Percentiles rank a stretch among this genome's conserved stretches.
Conservation (phyloP, 2,888 invertebrate genomes). For the Melanargia galathea region DNA sequence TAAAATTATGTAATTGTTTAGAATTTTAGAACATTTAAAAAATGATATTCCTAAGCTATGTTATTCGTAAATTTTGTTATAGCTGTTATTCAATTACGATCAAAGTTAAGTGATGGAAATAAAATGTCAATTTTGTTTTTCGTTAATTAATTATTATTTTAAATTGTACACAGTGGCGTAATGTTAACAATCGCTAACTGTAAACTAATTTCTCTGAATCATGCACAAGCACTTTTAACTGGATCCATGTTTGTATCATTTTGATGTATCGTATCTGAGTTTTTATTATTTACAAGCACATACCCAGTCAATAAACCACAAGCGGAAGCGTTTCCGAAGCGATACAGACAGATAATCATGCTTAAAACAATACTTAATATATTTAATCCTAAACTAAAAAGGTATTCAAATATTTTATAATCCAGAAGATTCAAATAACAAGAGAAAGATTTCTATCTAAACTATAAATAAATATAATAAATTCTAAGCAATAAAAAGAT, state of each 20-base stretch:
- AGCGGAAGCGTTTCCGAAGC: slow-evolving; percentile 15
- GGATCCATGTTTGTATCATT: neutral
- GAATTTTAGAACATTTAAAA: neutral
- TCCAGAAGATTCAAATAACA: neutral
- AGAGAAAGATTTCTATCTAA: neutral
- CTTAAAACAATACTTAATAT: neutral
- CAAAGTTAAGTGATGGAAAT: neutral
- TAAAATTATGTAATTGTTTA: neutral
- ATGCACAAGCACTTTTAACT: slow-evolving; percentile 9
- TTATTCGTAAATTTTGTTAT: neutral
- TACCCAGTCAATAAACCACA: neutral
- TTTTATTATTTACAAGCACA: no score
- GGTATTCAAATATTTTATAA: neutral
- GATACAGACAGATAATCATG: slow-evolving; percentile 1
- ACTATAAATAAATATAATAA: neutral
- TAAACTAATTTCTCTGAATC: neutral
- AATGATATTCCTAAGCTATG: neutral
- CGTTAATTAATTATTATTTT: neutral
- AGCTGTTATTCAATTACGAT: neutral
- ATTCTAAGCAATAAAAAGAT: slow-evolving; percentile 2
- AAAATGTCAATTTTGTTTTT: neutral
- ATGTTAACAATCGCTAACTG: slow-evolving; percentile 1
- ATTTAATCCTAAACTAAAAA: neutral
- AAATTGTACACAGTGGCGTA: neutral
- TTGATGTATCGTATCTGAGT: neutral